Conservation (phyloP, 1,140 invertebrate genomes). For the Calliopsis andreniformis region DNA sequence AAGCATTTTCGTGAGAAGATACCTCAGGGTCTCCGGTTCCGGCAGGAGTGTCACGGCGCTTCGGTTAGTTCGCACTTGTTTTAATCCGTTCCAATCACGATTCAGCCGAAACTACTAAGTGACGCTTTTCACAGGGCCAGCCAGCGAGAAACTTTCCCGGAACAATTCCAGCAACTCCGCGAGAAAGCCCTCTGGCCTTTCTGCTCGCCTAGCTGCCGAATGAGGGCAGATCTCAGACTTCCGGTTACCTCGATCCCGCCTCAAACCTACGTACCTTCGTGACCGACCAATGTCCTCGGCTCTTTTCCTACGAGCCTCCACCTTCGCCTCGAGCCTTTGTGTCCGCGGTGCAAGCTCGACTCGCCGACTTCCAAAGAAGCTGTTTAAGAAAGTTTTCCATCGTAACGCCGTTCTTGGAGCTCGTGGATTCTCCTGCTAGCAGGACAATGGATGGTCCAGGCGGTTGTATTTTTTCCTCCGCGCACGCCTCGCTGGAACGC, state of each 20-base stretch:
- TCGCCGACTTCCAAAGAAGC: slow-evolving; percentile 40
- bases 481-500: background rate
- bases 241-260: slow-evolving; percentile 41
- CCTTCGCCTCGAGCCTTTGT: slow-evolving; percentile 4
- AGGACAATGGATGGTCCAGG: slow-evolving; percentile 49
- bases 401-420: background rate
- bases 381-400: slow-evolving; percentile 59
- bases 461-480: slow-evolving; percentile 40
- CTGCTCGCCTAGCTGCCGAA: slow-evolving; percentile 16
- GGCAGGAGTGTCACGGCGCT: background rate
- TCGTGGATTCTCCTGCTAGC: slow-evolving; percentile 23
- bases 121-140: slow-evolving; percentile 30
- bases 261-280: slow-evolving; percentile 16
- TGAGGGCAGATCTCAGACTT: slow-evolving; percentile 37
- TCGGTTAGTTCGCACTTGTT: slow-evolving; percentile 20
- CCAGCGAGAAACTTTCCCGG: slow-evolving; percentile 41
- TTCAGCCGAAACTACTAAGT: slow-evolving; percentile 38
- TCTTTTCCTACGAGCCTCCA: background rate
- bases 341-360: slow-evolving; percentile 41
- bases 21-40: slow-evolving; percentile 8
- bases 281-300: slow-evolving; percentile 24
- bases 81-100: slow-evolving; percentile 42
- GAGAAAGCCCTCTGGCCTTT: slow-evolving; percentile 18
- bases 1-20: slow-evolving; percentile 9
- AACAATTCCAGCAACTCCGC: slow-evolving; percentile 43